phyloP scores from a whole-genome alignment of 2,888 invertebrate species.

The Pteria penguin region DNA sequence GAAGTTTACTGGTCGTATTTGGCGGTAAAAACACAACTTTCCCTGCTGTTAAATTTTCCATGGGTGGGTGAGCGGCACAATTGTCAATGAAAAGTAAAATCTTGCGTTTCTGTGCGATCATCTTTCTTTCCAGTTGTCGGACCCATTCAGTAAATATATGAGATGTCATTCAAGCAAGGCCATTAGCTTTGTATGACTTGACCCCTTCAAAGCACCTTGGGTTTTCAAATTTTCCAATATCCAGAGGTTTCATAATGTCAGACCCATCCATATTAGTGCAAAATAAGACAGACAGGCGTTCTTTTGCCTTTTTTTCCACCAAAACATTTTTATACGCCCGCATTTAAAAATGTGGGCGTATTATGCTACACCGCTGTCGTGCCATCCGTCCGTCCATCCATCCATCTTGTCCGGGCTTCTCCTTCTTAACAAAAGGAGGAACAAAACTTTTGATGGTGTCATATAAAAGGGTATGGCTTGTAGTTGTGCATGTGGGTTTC shows the following conservation, averaged over 20 bases:
- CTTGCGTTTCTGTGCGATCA: background rate
- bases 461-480: no score
- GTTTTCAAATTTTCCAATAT: background rate
- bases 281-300: background rate
- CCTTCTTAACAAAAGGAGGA: no score
- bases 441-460: no score
- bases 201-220: background rate
- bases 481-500: no score
- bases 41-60: background rate
- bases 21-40: background rate
- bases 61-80: background rate
- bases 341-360: no score
- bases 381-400: no score
- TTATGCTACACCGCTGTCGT: no score
- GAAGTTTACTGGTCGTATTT: background rate
- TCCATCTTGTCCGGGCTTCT: no score
- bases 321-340: background rate
- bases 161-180: no score
- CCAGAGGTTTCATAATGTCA: background rate
- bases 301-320: background rate
- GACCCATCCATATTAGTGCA: background rate
- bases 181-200: background rate
- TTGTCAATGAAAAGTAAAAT: background rate
- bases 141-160: no score
- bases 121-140: no score